phyloP scores from a whole-genome alignment of 2,797 vertebrate genomes.

The Leptatherina wallacei region DNA sequence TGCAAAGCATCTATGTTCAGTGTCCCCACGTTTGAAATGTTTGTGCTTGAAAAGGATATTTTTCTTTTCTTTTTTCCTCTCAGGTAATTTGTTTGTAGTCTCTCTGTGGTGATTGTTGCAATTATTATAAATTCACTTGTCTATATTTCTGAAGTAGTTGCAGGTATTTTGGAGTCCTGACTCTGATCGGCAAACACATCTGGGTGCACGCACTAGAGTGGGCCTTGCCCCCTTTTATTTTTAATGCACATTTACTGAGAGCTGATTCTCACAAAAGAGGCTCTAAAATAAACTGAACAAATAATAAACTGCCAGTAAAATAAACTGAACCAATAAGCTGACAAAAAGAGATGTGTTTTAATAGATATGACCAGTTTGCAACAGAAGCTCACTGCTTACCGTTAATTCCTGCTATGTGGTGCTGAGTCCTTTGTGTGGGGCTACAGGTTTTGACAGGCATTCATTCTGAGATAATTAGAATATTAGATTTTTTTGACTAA shows the following conservation, averaged over 20 bases:
- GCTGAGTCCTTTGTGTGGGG: too few relatives aligned
- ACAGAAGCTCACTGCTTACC: background rate
- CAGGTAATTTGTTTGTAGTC: background rate
- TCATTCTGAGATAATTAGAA: too few relatives aligned
- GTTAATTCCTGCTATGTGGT: background rate
- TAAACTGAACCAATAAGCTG: background rate
- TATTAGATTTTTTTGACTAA: too few relatives aligned
- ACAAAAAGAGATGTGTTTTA: background rate
- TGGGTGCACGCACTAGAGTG: background rate
- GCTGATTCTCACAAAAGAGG: background rate
- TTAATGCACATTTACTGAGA: background rate
- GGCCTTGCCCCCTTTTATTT: background rate
- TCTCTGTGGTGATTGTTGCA: background rate
- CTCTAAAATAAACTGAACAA: background rate
- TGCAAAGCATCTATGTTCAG: background rate
- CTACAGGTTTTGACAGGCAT: too few relatives aligned
- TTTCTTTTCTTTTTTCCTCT: too few relatives aligned
- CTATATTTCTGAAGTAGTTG: background rate
- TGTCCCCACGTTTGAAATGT: background rate
- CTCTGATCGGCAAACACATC: background rate
- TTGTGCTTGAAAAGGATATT: background rate
- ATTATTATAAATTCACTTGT: background rate
- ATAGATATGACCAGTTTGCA: too few relatives aligned
- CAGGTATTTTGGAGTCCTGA: background rate
- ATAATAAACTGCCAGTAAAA: too few relatives aligned